Evolutionary conservation across 2,113 vertebrate genomes (phyloP), one percentile per base, ranked within the genome.

Genomic region (Dryoscopus gambensis): DNA sequence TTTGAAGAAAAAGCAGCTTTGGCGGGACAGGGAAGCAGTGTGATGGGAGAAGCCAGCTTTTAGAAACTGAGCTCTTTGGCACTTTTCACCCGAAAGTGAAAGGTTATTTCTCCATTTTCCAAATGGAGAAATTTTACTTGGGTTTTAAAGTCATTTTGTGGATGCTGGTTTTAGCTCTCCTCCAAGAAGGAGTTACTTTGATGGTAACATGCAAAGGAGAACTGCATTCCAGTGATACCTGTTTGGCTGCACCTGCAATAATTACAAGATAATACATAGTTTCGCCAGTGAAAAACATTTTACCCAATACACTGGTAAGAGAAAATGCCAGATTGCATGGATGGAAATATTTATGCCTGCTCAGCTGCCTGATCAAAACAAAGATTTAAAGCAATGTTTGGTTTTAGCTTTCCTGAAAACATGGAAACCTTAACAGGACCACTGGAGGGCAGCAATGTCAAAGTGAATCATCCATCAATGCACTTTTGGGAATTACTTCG

Each of bases 371-470:
- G 31, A 69, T 39, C 16, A 78, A 64, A 70, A 44, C 24, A 70
- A 25, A 70, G 50, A 65, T 57, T 70, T 39, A 50, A 86, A 24
- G 15, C 18, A 33, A 17, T 7, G 8, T 40, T 79, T 50, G 31
- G 27, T 93, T 83, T 49, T 27, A 46, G 33, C 11, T 90, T 87
- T 82, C 42, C 60, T 46, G 46, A 37, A 37, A 22, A 55, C 19
- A 5, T 6, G 21, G 62, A 68, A 71, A 65, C 5, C 25, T 92
- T 15, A 59, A 7, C 2, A 15, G 16, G 7, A 65, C 94, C 96
- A 79, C 94, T 73, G 57, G 94, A 96, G 95, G 96, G 95, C 96
- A 95, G 95, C 89, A 97, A 76, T 30, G 89, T 82, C 94, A 47
- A 95, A 94, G 84, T 15, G 65, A 93, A 96, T 19, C 31, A 35